A percentile compares a stretch with the other conserved stretches of the same genome.
Evolutionary conservation across 1,140 invertebrate species (phyloP).

Genomic region (Pseudomyrmex dendroicus): DNA sequence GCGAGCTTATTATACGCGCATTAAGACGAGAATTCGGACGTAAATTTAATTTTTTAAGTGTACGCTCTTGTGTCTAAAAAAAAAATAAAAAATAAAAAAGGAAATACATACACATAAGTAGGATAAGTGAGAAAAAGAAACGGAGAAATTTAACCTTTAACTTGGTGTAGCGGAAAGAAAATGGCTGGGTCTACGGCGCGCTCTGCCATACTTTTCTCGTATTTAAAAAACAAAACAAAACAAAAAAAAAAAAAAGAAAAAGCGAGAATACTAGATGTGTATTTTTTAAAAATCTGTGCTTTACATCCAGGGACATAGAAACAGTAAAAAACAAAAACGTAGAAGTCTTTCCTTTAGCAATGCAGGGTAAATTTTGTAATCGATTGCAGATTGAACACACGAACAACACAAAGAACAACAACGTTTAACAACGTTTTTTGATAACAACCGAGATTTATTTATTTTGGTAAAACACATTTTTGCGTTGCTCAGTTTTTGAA

Average conservation of each 20-base stretch:
- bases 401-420: not conserved
- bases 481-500: slow-evolving; percentile 6
- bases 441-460: slow-evolving; percentile 16
- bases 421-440: not conserved
- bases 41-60: slow-evolving; percentile 42
- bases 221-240: not conserved
- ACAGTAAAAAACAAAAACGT: not conserved
- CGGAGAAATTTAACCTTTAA: slow-evolving; percentile 20
- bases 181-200: not conserved
- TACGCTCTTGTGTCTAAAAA: slow-evolving; percentile 15
- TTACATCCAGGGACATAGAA: not conserved
- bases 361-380: slow-evolving; percentile 31
- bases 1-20: slow-evolving; percentile 52
- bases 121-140: no score
- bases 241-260: not conserved
- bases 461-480: not conserved
- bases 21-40: slow-evolving; percentile 2
- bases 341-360: slow-evolving; percentile 10
- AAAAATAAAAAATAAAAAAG: not conserved
- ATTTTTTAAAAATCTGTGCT: slow-evolving; percentile 37
- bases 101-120: not conserved
- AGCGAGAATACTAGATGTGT: slow-evolving; percentile 32
- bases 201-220: not conserved
- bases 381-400: slow-evolving; percentile 3
- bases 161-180: not conserved